These are phyloP conservation scores for Sycon ciliatum DNA, from an alignment of 37 sponge, comb jelly and placozoan species.

Conservation along the genomic window DNA sequence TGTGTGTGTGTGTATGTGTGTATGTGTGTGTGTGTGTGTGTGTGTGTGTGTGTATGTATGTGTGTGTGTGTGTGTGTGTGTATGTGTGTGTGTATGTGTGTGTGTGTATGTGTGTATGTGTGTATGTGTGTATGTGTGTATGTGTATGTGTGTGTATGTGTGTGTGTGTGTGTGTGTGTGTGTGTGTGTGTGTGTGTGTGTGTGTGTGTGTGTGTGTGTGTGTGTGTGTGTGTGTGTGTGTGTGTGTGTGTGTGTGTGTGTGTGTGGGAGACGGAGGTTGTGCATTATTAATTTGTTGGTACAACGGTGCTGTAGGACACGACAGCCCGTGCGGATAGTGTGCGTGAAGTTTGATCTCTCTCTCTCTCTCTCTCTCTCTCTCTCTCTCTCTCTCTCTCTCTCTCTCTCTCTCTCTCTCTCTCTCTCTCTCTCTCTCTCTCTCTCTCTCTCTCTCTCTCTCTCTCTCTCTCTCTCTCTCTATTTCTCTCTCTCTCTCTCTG, in stretches of 20 bases:
- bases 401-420: no score
- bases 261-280: conserved; percentile 26
- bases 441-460: no score
- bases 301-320: no score
- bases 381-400: no score
- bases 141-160: neutral
- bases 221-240: conserved; percentile 30
- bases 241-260: conserved; percentile 34
- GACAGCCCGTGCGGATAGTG: no score
- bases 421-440: no score
- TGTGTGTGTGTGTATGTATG: neutral
- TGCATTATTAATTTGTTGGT: no score
- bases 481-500: no score
- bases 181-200: conserved; percentile 5
- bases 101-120: neutral
- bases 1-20: conserved; percentile 1
- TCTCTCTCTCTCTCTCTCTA: no score
- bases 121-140: neutral
- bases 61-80: conserved; percentile 5
- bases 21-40: conserved; percentile 1
- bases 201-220: conserved; percentile 12
- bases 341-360: no score
- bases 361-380: no score
- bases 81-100: no score
- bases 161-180: conserved; percentile 5